These are phyloP conservation scores for Cyanoramphus novaezelandiae DNA, from an alignment of 2,113 vertebrate genomes.

Conservation along the genomic window DNA sequence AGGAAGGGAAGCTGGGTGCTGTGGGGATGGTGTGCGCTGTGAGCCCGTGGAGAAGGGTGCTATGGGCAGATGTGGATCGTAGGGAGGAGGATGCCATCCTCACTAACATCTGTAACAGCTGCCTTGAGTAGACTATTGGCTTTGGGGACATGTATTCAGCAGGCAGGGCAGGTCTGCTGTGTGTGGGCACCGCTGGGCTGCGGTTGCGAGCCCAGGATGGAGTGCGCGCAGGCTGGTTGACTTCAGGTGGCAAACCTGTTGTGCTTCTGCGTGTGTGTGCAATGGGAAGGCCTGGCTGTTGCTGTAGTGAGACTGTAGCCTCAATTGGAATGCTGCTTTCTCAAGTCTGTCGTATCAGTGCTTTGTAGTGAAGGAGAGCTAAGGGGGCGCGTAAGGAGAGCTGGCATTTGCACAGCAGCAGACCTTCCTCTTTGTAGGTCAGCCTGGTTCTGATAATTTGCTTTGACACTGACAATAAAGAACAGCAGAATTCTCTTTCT, in stretches of 20 bases:
- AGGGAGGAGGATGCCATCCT: background rate
- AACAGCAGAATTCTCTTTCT: background rate
- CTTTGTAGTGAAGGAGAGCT: background rate
- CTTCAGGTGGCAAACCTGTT: background rate
- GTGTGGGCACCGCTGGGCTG: accelerated
- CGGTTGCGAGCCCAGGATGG: background rate
- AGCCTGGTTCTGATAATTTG: background rate
- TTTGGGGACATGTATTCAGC: accelerated
- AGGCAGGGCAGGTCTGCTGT: background rate
- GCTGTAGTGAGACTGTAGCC: background rate
- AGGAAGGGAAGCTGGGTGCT: background rate
- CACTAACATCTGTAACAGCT: background rate
- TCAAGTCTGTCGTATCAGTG: background rate
- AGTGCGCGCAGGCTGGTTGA: accelerated
- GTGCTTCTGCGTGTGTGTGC: background rate
- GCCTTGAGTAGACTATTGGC: background rate
- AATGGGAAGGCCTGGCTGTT: background rate
- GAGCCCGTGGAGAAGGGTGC: accelerated
- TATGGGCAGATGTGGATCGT: background rate
- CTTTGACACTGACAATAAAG: background rate
- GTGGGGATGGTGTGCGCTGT: background rate
- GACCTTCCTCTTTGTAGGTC: background rate
- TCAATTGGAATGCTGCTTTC: background rate
- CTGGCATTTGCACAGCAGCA: background rate
- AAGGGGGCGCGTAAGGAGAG: background rate